phyloP scores from a whole-genome alignment of 2,888 invertebrate genomes.

The Melipona beecheii region DNA sequence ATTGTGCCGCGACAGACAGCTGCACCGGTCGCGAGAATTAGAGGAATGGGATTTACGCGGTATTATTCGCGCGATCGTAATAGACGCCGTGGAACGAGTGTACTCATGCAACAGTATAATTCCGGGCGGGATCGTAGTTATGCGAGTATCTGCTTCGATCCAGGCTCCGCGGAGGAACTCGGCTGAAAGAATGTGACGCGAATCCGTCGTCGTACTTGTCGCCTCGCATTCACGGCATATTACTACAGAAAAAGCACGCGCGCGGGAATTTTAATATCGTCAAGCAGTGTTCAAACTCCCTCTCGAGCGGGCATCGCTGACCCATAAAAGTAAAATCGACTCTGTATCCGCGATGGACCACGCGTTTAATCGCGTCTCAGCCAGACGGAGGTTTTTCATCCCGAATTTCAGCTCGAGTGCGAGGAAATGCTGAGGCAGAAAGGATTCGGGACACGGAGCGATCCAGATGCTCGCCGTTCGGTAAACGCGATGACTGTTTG shows the following conservation, averaged over 20 bases:
- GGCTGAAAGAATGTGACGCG: conserved; percentile 29
- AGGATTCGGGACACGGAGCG: too few species aligned
- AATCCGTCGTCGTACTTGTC: background rate
- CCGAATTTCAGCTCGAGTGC: background rate
- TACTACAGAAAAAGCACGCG: background rate
- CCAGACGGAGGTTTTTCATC: background rate
- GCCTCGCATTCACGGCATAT: conserved; percentile 1
- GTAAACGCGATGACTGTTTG: too few species aligned
- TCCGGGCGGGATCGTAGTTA: conserved; percentile 61
- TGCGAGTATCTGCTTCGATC: conserved; percentile 64
- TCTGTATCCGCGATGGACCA: background rate
- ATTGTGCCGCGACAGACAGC: conserved; percentile 72
- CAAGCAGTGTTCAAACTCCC: background rate
- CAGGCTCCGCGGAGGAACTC: conserved; percentile 47
- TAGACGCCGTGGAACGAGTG: conserved; percentile 68
- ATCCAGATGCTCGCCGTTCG: too few species aligned
- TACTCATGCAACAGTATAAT: conserved; percentile 70
- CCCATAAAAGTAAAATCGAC: conserved; percentile 1
- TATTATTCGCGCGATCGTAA: conserved; percentile 71
- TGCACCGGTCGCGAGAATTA: conserved; percentile 66
- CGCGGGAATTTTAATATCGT: background rate
- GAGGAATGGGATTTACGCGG: conserved; percentile 69
- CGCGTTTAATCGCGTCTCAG: background rate
- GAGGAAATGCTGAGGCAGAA: too few species aligned
- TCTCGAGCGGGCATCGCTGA: background rate